Percentiles rank a stretch among this genome's conserved stretches.
Evolutionary conservation across 23 tunicate species (phyloP).

Genomic region (Clavelina lepadiformis): DNA sequence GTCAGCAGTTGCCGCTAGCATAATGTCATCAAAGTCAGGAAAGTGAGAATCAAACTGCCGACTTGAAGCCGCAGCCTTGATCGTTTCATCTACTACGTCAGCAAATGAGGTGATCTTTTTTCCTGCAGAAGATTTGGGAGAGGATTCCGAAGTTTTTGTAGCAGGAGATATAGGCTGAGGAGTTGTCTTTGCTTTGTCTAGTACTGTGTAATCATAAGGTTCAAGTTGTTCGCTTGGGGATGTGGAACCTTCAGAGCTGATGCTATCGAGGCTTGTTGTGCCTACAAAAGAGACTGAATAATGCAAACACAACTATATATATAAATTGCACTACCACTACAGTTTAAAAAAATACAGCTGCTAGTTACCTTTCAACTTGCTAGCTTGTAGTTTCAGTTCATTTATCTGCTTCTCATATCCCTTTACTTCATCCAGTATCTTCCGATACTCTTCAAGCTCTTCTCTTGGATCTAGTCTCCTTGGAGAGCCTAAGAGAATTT

Average conservation of each 20-base stretch:
- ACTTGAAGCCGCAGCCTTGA: too few species aligned
- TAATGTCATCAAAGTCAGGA: slow-evolving; percentile 7
- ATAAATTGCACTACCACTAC: too few species aligned
- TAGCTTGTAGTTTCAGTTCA: slow-evolving; percentile 21
- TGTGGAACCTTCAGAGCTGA: not conserved
- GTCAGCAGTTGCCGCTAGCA: slow-evolving; percentile 18
- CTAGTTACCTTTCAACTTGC: not conserved
- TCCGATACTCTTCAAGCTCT: slow-evolving; percentile 43
- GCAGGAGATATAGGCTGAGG: too few species aligned
- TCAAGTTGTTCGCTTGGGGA: too few species aligned
- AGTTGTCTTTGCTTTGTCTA: too few species aligned
- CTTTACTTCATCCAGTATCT: slow-evolving; percentile 38
- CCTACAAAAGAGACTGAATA: not conserved
- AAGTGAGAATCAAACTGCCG: too few species aligned
- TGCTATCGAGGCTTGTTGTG: not conserved
- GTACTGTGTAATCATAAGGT: too few species aligned
- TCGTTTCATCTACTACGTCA: too few species aligned
- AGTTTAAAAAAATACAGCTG: not conserved
- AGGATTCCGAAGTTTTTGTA: too few species aligned
- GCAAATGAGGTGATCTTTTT: too few species aligned
- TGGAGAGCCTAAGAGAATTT: not conserved
- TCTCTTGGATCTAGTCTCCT: slow-evolving; percentile 8
- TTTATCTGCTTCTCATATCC: slow-evolving; percentile 36
- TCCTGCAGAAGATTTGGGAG: too few species aligned
- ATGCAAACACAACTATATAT: too few species aligned